Evolutionary conservation across 2,797 vertebrate species (phyloP), one percentile per base, ranked within the genome.

Genomic region (Gymnopithys bicolor): DNA sequence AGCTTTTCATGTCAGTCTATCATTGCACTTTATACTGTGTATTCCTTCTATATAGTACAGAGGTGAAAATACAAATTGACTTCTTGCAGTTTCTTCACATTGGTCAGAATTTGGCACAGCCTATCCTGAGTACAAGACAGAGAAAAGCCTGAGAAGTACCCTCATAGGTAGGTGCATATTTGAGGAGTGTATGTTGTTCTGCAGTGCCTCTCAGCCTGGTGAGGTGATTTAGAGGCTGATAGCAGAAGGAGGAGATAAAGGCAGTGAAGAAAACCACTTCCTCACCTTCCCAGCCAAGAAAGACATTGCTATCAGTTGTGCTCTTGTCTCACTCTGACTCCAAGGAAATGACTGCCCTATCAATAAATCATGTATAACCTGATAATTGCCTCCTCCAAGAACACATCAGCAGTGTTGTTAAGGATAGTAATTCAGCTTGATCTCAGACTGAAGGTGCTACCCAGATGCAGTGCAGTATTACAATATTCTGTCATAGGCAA

Each of bases 1-100:
- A 19, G 4, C 90, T 75, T 93, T 92, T 84, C 69, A 88, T 74
- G 75, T 93, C 83, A 82, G 60, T 68, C 74, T 94, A 13, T 92
- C 92, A 19, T 49, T 76, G 52, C 62, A 79, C 30, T 90, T 84
- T 51, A 48, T 70, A 39, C 41, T 80, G 19, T 63, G 55, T 58
- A 53, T 62, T 92, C 49, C 45, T 64, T 82, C 39, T 60, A 32
- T 25, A 66, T 51, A 67, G 62, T 62, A 66, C 10, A 62, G 64
- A 89, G 58, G 11, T 32, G 39, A 88, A 85, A 88, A 84, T 22
- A 68, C 1, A 2, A 79, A 84, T 12, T 30, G n/a, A 37, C 28
- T 68, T 46, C 43, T 90, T 2, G 3, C 37, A 71, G 35, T 13
- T 46, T 51, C 14, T 56, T 85, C 8, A 4, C 2, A 0, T 4